These are phyloP conservation scores for Carduelis carduelis DNA, from an alignment of 2,797 vertebrate genomes.

Conservation along the genomic window DNA sequence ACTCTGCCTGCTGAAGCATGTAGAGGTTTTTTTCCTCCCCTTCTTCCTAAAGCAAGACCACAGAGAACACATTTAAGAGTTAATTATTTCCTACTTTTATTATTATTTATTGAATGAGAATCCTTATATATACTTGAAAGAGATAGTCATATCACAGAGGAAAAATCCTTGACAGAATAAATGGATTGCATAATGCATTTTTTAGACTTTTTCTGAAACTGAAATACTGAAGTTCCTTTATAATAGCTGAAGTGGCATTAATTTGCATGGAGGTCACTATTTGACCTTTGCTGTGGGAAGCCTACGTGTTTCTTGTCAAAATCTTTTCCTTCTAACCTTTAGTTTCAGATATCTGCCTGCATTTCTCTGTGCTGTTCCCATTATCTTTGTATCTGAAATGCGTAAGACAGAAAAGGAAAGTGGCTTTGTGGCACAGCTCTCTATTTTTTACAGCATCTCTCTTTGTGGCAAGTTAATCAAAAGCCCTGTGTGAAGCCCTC, in stretches of 20 bases:
- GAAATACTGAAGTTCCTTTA: background rate
- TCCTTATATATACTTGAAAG: background rate
- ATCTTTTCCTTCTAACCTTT: slow-evolving; percentile 18
- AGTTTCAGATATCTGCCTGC: background rate
- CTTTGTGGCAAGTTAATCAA: slow-evolving; percentile 13
- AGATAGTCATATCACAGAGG: background rate
- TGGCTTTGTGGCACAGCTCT: background rate
- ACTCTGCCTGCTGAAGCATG: background rate
- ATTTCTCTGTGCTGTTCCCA: background rate
- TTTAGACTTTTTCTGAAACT: background rate
- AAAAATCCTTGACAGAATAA: background rate
- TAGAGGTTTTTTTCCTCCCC: background rate
- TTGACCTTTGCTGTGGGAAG: slow-evolving; percentile 16
- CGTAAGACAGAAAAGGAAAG: background rate
- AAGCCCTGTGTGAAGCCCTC: background rate
- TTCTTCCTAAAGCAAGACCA: background rate
- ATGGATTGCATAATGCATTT: background rate
- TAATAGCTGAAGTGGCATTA: background rate
- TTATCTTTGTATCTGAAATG: slow-evolving; percentile 8
- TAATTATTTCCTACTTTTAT: background rate
- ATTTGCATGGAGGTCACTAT: background rate
- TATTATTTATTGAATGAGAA: background rate
- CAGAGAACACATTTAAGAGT: background rate
- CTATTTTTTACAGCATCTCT: background rate
- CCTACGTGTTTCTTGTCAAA: background rate